These are phyloP conservation scores for Drosophila yakuba DNA, from an alignment of 1,140 invertebrate genomes.

Conservation along the genomic window DNA sequence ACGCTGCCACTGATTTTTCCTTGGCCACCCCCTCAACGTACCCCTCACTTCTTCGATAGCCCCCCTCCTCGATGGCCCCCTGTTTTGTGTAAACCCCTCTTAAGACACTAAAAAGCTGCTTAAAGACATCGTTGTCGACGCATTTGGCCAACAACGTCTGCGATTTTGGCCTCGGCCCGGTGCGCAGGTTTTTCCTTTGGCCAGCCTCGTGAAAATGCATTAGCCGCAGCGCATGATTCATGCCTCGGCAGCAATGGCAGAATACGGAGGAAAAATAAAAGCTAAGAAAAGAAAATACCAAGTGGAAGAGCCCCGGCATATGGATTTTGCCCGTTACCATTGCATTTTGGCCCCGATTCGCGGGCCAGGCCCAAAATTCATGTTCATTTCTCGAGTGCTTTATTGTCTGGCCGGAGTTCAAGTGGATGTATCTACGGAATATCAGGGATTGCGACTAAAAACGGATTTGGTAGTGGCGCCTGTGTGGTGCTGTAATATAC, in stretches of 20 bases:
- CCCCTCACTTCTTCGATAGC: no score
- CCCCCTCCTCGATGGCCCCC: neutral
- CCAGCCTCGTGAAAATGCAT: constrained; percentile 68
- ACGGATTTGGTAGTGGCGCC: constrained; percentile 2
- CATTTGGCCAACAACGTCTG: constrained; percentile 60
- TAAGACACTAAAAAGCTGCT: constrained; percentile 27
- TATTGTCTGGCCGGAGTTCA: constrained; percentile 44
- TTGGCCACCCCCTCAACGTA: neutral
- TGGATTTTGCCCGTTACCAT: constrained; percentile 35
- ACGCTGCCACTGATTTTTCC: constrained; percentile 62
- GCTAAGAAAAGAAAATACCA: constrained; percentile 17
- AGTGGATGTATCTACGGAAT: constrained; percentile 28
- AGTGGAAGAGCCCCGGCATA: constrained; percentile 34
- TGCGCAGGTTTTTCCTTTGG: constrained; percentile 65
- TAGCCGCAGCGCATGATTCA: constrained; percentile 61
- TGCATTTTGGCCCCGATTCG: constrained; percentile 64
- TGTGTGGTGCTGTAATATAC: neutral
- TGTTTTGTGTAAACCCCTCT: neutral
- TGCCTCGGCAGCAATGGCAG: constrained; percentile 26
- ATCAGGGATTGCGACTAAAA: constrained; percentile 9
- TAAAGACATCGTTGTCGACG: constrained; percentile 53
- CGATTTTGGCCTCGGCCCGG: constrained; percentile 42
- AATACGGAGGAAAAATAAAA: neutral
- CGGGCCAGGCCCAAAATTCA: constrained; percentile 53
- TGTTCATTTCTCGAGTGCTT: constrained; percentile 66